A percentile compares a stretch with the other conserved stretches of the same genome.
phyloP scores from a whole-genome alignment of 2,113 vertebrate genomes.

The Gymnogyps californianus region DNA sequence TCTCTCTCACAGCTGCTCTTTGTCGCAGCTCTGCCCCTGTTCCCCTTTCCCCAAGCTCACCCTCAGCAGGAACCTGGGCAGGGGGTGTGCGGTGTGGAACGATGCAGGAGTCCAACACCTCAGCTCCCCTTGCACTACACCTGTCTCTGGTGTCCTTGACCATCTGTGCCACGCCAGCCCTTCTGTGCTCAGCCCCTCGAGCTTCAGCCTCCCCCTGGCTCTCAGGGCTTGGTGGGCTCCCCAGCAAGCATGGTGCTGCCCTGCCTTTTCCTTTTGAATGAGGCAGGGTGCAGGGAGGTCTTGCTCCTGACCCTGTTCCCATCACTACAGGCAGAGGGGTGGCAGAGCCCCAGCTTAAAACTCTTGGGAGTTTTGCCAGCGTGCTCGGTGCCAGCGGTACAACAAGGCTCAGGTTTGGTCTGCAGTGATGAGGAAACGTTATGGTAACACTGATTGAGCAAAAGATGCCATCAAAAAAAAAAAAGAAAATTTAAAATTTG shows the following conservation, averaged over 20 bases:
- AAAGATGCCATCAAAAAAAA: background rate
- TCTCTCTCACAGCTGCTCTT: background rate
- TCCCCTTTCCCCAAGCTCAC: background rate
- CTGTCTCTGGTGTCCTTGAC: background rate
- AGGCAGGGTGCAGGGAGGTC: background rate
- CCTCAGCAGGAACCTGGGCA: background rate
- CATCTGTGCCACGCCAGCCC: background rate
- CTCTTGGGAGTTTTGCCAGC: background rate
- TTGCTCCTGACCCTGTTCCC: background rate
- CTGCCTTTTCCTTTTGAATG: background rate
- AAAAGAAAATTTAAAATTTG: background rate
- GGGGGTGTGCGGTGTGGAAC: accelerated
- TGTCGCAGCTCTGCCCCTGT: background rate
- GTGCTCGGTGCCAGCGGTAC: background rate
- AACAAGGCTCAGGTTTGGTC: background rate
- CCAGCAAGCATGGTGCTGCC: background rate
- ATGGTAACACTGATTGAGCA: background rate
- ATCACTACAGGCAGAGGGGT: background rate
- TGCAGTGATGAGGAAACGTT: background rate
- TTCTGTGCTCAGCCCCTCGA: background rate
- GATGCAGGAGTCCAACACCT: background rate
- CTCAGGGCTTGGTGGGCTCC: background rate
- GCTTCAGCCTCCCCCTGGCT: background rate
- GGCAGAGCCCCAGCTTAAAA: background rate
- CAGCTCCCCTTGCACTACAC: background rate